Evolutionary conservation across 2,113 vertebrate species (phyloP).

Genomic region (Melanotaenia duboulayi): DNA sequence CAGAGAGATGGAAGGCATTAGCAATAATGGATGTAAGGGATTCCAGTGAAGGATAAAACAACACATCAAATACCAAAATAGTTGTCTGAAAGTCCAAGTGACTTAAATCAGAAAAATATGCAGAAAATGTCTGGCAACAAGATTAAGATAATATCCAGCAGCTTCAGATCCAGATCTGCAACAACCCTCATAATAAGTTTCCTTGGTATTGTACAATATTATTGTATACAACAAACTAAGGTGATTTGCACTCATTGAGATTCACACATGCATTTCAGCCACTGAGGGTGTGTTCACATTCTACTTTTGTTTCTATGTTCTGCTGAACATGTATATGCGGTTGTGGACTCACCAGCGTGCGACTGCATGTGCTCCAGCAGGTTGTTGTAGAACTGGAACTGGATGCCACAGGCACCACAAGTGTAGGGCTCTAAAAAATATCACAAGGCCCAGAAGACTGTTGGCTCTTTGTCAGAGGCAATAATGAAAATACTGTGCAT

Average conservation of each 20-base stretch:
- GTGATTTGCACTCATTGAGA: constrained; percentile 15
- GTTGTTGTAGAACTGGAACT: constrained; percentile 99
- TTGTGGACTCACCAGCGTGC: constrained; percentile 91
- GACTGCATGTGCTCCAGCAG: constrained; percentile 99
- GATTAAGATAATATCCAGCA: constrained; percentile 21
- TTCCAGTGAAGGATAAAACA: constrained; percentile 18
- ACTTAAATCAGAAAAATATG: not conserved
- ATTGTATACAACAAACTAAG: constrained; percentile 1
- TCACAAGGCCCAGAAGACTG: constrained; percentile 82
- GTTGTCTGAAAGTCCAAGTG: not conserved
- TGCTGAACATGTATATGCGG: constrained; percentile 66
- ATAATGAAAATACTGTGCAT: constrained; percentile 46
- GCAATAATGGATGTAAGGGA: not conserved
- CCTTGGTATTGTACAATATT: constrained; percentile 11
- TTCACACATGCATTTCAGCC: constrained; percentile 57
- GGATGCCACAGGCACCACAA: constrained; percentile 98
- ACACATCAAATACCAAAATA: not conserved
- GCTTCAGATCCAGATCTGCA: constrained; percentile 73
- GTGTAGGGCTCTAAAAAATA: constrained; percentile 95
- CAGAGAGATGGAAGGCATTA: constrained; percentile 18
- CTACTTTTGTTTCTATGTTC: constrained; percentile 24
- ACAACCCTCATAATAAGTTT: constrained; percentile 50
- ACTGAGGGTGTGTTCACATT: constrained; percentile 37
- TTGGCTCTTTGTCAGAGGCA: constrained; percentile 66
- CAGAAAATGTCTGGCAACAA: not conserved